Evolutionary conservation across 1,140 invertebrate genomes (phyloP).

Genomic region (Sinella curviseta): DNA sequence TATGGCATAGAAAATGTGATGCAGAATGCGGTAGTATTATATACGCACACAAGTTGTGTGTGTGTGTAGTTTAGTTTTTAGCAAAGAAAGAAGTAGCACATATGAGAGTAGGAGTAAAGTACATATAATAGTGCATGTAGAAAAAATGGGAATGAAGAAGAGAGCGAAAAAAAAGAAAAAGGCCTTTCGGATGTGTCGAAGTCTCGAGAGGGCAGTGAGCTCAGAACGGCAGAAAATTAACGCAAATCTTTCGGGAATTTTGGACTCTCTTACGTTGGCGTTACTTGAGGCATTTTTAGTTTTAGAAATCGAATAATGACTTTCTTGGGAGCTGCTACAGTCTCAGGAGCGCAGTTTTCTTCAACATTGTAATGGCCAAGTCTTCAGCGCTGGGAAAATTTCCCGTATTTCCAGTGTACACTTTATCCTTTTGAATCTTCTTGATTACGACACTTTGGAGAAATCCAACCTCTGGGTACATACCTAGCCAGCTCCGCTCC

Average conservation of each 20-base stretch:
- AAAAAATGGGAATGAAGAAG: neutral
- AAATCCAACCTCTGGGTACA: slow-evolving; percentile 36
- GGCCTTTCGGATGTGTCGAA: slow-evolving; percentile 48
- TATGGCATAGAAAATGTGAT: too few species aligned
- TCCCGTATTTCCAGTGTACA: slow-evolving; percentile 46
- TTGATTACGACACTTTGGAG: slow-evolving; percentile 50
- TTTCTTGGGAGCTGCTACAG: slow-evolving; percentile 49
- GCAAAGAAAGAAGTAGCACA: too few species aligned
- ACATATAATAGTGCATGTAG: too few species aligned
- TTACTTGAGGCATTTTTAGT: slow-evolving; percentile 51
- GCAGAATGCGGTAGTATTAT: too few species aligned
- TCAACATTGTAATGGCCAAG: slow-evolving; percentile 50
- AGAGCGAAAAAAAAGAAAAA: slow-evolving; percentile 26
- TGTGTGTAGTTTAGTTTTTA: too few species aligned
- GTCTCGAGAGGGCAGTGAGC: slow-evolving; percentile 65
- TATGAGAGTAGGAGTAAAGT: too few species aligned
- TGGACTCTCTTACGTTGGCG: slow-evolving; percentile 50
- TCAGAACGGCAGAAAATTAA: slow-evolving; percentile 72
- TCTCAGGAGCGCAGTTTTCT: slow-evolving; percentile 50
- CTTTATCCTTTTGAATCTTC: slow-evolving; percentile 49
- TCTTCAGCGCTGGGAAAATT: slow-evolving; percentile 45
- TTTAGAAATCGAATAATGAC: slow-evolving; percentile 53
- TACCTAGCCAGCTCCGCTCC: slow-evolving; percentile 3
- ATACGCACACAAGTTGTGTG: too few species aligned
- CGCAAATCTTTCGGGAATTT: slow-evolving; percentile 65